Conservation (phyloP, 2,113 vertebrate genomes). For the Labeo catla region DNA sequence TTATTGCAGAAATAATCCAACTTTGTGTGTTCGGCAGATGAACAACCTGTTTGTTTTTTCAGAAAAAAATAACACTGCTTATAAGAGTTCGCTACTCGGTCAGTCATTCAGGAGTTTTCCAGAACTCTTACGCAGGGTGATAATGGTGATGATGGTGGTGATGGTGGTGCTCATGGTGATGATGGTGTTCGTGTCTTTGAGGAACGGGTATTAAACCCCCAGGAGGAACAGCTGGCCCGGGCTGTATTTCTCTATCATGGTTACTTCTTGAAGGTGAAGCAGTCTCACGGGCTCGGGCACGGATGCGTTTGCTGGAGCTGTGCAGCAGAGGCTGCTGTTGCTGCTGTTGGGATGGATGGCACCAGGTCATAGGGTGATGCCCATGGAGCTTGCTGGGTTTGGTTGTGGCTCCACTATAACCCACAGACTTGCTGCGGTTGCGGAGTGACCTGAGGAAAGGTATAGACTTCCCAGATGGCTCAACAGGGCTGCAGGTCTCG, state of each 20-base stretch:
- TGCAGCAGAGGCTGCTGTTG: conserved; percentile 77
- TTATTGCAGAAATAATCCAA: background rate
- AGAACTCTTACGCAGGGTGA: conserved; percentile 68
- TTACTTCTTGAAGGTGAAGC: conserved; percentile 64
- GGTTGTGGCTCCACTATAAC: conserved; percentile 61
- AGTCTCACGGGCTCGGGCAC: conserved; percentile 72
- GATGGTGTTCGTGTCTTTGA: conserved; percentile 91
- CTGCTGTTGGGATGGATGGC: conserved; percentile 61
- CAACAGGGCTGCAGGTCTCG: conserved; percentile 41
- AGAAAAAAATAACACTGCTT: background rate
- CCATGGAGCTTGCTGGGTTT: conserved; percentile 60
- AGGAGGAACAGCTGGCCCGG: conserved; percentile 71
- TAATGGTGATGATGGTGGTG: conserved; percentile 86
- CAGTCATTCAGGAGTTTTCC: background rate
- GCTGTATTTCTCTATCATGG: conserved; percentile 76
- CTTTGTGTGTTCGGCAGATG: background rate
- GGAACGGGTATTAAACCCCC: conserved; percentile 74
- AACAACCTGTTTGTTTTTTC: background rate
- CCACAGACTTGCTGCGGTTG: conserved; percentile 70
- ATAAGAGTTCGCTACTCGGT: background rate
- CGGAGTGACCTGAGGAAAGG: conserved; percentile 45
- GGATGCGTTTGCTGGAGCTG: conserved; percentile 69
- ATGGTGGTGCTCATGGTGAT: conserved; percentile 92
- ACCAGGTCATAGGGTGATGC: conserved; percentile 57
- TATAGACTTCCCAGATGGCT: conserved; percentile 34